These are phyloP conservation scores for Drosophila dunni DNA, from an alignment of 1,140 invertebrate genomes.

Conservation along the genomic window DNA sequence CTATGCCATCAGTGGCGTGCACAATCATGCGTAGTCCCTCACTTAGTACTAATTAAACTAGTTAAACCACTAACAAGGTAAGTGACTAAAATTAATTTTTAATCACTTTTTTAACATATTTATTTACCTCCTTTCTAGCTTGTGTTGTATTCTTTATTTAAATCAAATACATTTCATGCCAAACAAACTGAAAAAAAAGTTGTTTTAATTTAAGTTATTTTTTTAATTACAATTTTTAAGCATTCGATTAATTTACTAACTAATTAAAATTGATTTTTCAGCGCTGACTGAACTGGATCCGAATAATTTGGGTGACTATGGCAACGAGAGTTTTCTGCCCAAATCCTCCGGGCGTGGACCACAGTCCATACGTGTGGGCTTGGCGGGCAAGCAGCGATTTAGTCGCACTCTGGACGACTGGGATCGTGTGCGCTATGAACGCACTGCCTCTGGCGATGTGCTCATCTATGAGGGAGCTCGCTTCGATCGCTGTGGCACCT, in stretches of 20 bases:
- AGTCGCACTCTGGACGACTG: slow-evolving; percentile 67
- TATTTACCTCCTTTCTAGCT: neutral
- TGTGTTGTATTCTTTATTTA: neutral
- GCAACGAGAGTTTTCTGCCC: slow-evolving; percentile 69
- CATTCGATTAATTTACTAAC: neutral
- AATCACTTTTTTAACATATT: neutral
- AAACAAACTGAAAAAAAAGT: neutral
- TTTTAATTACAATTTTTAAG: neutral
- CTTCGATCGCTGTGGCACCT: slow-evolving; percentile 36
- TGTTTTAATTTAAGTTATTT: slow-evolving; percentile 7
- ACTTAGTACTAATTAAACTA: too few species aligned
- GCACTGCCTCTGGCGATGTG: slow-evolving; percentile 32
- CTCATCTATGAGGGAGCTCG: slow-evolving; percentile 53
- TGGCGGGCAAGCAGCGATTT: slow-evolving; percentile 14
- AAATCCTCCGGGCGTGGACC: slow-evolving; percentile 3
- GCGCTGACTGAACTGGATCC: slow-evolving; percentile 39
- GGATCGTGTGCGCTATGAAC: slow-evolving; percentile 65
- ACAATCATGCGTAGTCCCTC: slow-evolving; percentile 61
- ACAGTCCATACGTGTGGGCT: slow-evolving; percentile 32
- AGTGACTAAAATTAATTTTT: too few species aligned
- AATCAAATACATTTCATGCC: slow-evolving; percentile 7
- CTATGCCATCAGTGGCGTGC: slow-evolving; percentile 70
- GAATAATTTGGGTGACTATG: slow-evolving; percentile 51
- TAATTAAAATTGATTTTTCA: slow-evolving; percentile 36
- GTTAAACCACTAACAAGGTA: too few species aligned